A percentile compares a stretch with the other conserved stretches of the same genome.
These are phyloP conservation scores for Casuarius casuarius DNA, from an alignment of 2,113 vertebrate genomes.

Conservation along the genomic window DNA sequence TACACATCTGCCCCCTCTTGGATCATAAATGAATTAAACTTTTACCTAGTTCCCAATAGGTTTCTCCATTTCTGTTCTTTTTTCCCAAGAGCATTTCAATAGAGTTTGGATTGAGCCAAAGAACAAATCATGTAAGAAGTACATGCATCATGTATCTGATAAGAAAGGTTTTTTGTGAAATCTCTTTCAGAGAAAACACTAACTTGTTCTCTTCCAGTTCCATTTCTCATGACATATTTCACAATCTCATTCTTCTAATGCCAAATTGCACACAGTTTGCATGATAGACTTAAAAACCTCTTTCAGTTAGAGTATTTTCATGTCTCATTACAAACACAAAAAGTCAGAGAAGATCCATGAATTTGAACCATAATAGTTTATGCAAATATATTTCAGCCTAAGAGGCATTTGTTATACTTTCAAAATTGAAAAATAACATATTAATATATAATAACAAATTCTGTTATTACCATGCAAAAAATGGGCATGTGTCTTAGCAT, in stretches of 20 bases:
- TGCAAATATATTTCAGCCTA: slow-evolving; percentile 14
- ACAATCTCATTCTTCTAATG: not conserved
- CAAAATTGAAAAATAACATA: slow-evolving; percentile 11
- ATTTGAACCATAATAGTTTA: slow-evolving; percentile 14
- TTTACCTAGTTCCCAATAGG: not conserved
- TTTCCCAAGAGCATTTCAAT: not conserved
- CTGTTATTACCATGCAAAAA: slow-evolving; percentile 6
- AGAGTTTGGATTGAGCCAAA: not conserved
- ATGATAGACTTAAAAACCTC: not conserved
- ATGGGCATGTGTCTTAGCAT: not conserved
- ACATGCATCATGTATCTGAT: not conserved
- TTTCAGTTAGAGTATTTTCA: slow-evolving; percentile 10
- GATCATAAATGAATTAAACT: not conserved
- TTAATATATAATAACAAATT: slow-evolving; percentile 23
- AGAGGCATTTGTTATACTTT: slow-evolving; percentile 9
- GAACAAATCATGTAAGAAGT: not conserved
- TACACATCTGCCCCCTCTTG: not conserved
- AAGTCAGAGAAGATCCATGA: not conserved
- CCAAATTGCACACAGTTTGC: not conserved
- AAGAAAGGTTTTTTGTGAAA: not conserved
- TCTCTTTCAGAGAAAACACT: not conserved
- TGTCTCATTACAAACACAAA: slow-evolving; percentile 16
- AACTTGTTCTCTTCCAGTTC: not conserved
- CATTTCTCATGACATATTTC: not conserved
- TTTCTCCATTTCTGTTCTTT: not conserved